Evolutionary conservation across 2,113 vertebrate species (phyloP).

Genomic region (Rhadina sibilatrix): DNA sequence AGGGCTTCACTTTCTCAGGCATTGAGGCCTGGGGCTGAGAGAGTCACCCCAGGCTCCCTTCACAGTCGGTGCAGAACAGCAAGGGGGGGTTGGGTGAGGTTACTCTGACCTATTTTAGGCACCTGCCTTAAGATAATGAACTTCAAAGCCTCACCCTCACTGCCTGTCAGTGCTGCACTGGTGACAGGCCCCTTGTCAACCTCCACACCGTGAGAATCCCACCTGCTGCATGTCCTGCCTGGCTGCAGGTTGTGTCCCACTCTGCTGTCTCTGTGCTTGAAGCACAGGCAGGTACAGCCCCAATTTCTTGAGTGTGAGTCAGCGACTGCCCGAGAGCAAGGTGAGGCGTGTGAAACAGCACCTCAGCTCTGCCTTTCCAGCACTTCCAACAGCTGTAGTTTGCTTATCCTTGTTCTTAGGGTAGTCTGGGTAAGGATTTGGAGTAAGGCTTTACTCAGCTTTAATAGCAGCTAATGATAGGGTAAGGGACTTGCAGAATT

Average conservation of each 20-base stretch:
- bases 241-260: not conserved
- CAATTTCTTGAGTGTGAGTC: not conserved
- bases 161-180: not conserved
- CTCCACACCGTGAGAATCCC: not conserved
- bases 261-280: not conserved
- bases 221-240: not conserved
- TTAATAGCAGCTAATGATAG: conserved; percentile 40
- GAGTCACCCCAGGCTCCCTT: not conserved
- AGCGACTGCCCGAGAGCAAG: not conserved
- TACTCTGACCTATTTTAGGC: not conserved
- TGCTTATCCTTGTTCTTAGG: not conserved
- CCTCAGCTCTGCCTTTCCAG: not conserved
- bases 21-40: not conserved
- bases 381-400: not conserved
- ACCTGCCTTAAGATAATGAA: not conserved
- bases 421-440: not conserved
- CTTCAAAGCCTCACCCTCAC: not conserved
- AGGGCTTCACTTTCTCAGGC: not conserved
- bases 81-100: not conserved
- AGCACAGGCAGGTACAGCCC: not conserved
- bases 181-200: not conserved
- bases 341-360: not conserved
- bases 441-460: not conserved
- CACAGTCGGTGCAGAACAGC: not conserved
- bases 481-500: not conserved